These are phyloP conservation scores for Drosophila grimshawi DNA, from an alignment of 1,140 invertebrate species.

Conservation along the genomic window DNA sequence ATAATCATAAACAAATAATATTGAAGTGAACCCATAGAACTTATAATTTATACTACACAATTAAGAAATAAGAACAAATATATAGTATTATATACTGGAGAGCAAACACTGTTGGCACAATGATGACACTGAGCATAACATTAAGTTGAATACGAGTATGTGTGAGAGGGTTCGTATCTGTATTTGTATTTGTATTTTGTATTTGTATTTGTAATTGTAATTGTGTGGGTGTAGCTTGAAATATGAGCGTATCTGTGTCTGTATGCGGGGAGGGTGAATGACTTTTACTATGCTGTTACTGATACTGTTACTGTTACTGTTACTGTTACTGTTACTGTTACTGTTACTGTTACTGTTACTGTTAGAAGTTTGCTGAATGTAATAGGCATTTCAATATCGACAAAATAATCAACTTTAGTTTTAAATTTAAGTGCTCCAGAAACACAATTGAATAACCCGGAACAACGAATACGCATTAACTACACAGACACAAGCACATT, in stretches of 20 bases:
- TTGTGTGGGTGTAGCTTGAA: conserved; percentile 43
- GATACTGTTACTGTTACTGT: conserved; percentile 1
- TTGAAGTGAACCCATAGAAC: conserved; percentile 51
- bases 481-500: conserved; percentile 80
- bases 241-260: conserved; percentile 45
- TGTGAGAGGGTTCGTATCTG: conserved; percentile 51
- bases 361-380: conserved; percentile 23
- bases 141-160: conserved; percentile 53
- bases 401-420: conserved; percentile 31
- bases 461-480: conserved; percentile 60
- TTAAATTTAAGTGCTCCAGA: conserved; percentile 36
- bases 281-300: conserved; percentile 39
- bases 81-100: conserved; percentile 41
- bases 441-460: conserved; percentile 45
- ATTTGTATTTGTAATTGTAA: conserved; percentile 49
- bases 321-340: conserved; percentile 18
- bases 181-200: conserved; percentile 46
- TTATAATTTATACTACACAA: conserved; percentile 38
- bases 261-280: conserved; percentile 54
- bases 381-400: conserved; percentile 22
- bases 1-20: conserved; percentile 44
- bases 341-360: conserved; percentile 23
- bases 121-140: conserved; percentile 72
- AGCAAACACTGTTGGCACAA: conserved; percentile 73
- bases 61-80: conserved; percentile 26